Base-by-base conservation (phyloP, 1,140 invertebrate genomes). In the Geopemphigus sp. region DNA sequence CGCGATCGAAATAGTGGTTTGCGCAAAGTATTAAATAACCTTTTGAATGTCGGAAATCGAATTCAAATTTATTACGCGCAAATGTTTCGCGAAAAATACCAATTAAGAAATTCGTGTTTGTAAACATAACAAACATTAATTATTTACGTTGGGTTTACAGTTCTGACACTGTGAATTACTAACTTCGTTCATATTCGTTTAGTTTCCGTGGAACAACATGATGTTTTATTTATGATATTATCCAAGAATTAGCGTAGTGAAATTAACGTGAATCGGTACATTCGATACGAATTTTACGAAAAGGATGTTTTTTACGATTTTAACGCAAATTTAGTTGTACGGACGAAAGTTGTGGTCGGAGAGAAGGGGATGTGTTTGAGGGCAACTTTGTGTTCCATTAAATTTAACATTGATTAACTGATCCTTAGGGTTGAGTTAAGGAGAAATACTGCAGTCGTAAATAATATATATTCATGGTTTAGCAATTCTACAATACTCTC, bases 361-460 rank as follows among this genome's bases (percentile, higher is more conserved):
- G 8, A 66, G 14, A 19, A 24, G 45, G 53, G 53, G 14, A n/a
- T n/a, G n/a, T 19, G 12, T 14, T 68, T 47, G 29, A 66, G 22
- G 17, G 22, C 24, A n/a, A 73, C 19, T 19, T 39, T 19, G 53
- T 56, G 53, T 73, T 73, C 70, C 70, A 73, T 73, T 73, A 73
- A 73, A 73, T 56, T 73, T n/a, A 73, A 32, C 32, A 53, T 56
- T 73, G 68, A 54, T 73, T 73, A 73, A 73, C 70, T n/a, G 17
- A 73, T 56, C 26, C 50, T 5, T 3, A 39, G 3, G 32, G 3
- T 39, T 39, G 32, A 39, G 17, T 53, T 72, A 39, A 66, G 32
- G 63, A 32, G 32, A 66, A n/a, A 66, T 50, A 47, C n/a, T 19
- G 39, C 39, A 47, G 32, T 68, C 39, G 22, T 68, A 68, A 68